Conservation (phyloP, 2,113 vertebrate genomes). For the Spea multiplicata region DNA sequence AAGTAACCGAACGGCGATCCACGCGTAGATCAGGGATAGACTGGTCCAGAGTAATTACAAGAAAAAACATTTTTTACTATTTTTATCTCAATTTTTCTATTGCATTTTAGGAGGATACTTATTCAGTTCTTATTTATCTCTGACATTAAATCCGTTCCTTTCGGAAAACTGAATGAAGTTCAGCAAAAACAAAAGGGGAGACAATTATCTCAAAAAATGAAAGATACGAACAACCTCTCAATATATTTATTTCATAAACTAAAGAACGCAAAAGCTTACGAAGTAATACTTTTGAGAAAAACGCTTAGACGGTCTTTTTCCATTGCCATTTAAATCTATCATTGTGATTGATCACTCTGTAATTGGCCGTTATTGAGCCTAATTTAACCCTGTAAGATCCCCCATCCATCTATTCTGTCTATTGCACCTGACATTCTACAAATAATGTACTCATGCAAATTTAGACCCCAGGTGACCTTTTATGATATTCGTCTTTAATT, state of each 20-base stretch:
- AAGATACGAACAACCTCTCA: slow-evolving; percentile 49
- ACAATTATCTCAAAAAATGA: too few relatives aligned
- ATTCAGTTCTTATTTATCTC: too few relatives aligned
- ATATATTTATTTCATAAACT: slow-evolving; percentile 33
- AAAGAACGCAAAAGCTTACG: slow-evolving; percentile 61
- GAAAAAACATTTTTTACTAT: too few relatives aligned
- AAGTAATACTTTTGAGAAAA: slow-evolving; percentile 64
- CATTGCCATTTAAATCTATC: slow-evolving; percentile 98
- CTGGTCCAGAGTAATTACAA: too few relatives aligned
- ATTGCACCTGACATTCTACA: slow-evolving; percentile 93
- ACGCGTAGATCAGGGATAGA: too few relatives aligned
- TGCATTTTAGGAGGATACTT: too few relatives aligned
- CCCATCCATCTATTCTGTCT: slow-evolving; percentile 90
- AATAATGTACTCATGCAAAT: slow-evolving; percentile 99
- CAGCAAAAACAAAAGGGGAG: too few relatives aligned
- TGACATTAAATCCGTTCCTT: too few relatives aligned
- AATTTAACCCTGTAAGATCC: slow-evolving; percentile 92
- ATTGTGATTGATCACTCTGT: slow-evolving; percentile 98
- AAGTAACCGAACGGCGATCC: too few relatives aligned
- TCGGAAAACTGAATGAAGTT: too few relatives aligned
- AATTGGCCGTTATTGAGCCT: slow-evolving; percentile 95
- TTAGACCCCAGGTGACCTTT: slow-evolving; percentile 87
- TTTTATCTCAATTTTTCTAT: too few relatives aligned
- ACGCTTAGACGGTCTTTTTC: slow-evolving; percentile 73
- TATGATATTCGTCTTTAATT: slow-evolving; percentile 91